Conservation (phyloP, 2,797 vertebrate species). For the Thripadectes ignobilis region DNA sequence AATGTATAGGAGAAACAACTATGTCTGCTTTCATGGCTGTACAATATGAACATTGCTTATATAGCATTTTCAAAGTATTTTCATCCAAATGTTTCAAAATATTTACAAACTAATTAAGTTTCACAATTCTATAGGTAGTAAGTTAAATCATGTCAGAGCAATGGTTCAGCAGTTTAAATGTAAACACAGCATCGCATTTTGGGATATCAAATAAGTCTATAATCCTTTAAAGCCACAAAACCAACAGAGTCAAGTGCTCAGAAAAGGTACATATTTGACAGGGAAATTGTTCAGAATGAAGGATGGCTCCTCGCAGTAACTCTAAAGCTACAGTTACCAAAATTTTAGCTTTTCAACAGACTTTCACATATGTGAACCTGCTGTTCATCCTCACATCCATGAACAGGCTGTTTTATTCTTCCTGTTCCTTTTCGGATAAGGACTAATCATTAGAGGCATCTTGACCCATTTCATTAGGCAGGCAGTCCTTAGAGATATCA, state of each 20-base stretch:
- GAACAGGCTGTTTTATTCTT: neutral
- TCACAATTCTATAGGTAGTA: neutral
- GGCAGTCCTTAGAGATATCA: neutral
- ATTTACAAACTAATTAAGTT: neutral
- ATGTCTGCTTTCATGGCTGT: neutral
- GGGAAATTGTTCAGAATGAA: neutral
- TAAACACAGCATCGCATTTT: neutral
- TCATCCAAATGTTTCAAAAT: neutral
- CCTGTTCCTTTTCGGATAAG: neutral
- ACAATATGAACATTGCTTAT: neutral
- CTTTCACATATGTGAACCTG: neutral
- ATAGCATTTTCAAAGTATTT: neutral
- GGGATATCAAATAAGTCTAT: neutral
- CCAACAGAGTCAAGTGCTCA: neutral
- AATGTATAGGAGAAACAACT: neutral
- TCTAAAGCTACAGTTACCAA: neutral
- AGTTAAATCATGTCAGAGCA: neutral
- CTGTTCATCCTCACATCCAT: neutral
- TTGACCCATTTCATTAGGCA: neutral
- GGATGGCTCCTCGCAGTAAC: neutral
- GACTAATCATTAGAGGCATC: neutral
- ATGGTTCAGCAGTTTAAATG: neutral
- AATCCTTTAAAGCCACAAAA: neutral
- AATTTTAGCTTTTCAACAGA: neutral
- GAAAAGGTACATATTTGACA: neutral